Evolutionary conservation across 1,140 invertebrate species (phyloP).

Genomic region (Conopomorpha cramerella): DNA sequence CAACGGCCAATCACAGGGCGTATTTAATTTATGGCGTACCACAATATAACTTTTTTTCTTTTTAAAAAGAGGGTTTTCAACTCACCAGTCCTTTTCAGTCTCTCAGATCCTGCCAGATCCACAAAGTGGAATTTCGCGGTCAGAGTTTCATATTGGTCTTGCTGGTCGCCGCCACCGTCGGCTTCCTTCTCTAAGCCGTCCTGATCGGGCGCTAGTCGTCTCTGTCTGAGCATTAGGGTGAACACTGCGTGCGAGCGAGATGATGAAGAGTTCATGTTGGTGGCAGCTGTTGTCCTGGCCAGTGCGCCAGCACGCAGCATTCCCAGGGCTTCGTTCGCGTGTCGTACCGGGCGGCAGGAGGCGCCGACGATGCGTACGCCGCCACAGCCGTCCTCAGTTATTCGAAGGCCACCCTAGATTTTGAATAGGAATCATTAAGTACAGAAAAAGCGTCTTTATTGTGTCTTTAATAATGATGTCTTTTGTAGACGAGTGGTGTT

Average conservation of each 20-base stretch:
- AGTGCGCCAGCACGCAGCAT: slow-evolving; percentile 87
- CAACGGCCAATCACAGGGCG: no score
- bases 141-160: slow-evolving; percentile 75
- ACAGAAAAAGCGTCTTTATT: no score
- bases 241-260: slow-evolving; percentile 96
- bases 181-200: slow-evolving; percentile 59
- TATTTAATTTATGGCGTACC: no score
- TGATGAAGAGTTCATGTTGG: slow-evolving; percentile 96
- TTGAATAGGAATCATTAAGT: no score
- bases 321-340: slow-evolving; percentile 82
- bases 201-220: slow-evolving; percentile 66
- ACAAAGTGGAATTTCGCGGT: slow-evolving; percentile 95
- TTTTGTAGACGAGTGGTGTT: no score
- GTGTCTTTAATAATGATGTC: no score
- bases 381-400: slow-evolving; percentile 90
- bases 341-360: slow-evolving; percentile 77
- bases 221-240: slow-evolving; percentile 87
- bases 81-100: slow-evolving; percentile 91
- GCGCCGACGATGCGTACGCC: slow-evolving; percentile 90
- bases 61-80: no score
- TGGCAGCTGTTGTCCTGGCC: slow-evolving; percentile 91
- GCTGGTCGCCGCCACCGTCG: slow-evolving; percentile 47
- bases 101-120: slow-evolving; percentile 95
- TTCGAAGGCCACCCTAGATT: slow-evolving; percentile 72
- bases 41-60: no score